These are phyloP conservation scores for Protobothrops mucrosquamatus DNA, from an alignment of 2,113 vertebrate species.

Conservation along the genomic window DNA sequence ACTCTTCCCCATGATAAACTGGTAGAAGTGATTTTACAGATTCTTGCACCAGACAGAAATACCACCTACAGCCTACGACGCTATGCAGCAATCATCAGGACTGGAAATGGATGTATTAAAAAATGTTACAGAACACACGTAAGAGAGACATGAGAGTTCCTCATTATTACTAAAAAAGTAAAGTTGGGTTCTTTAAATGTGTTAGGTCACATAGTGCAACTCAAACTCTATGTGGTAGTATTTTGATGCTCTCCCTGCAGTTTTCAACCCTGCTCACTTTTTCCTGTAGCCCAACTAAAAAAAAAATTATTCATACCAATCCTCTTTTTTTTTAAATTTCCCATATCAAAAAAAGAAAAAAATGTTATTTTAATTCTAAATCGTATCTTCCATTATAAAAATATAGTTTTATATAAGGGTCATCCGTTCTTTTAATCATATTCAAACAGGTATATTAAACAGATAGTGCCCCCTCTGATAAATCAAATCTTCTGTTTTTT, in stretches of 20 bases:
- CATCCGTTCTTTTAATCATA: too few relatives aligned
- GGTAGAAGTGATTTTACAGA: slow-evolving; percentile 74
- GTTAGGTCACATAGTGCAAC: not conserved
- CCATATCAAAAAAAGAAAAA: too few relatives aligned
- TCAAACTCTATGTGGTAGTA: not conserved
- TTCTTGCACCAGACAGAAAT: slow-evolving; percentile 67
- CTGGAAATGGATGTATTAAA: slow-evolving; percentile 67
- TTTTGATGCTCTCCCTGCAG: not conserved
- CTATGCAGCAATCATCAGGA: slow-evolving; percentile 77
- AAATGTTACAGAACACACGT: slow-evolving; percentile 78
- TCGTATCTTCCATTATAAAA: too few relatives aligned
- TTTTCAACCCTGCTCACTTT: not conserved
- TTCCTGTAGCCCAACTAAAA: not conserved
- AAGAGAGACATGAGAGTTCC: slow-evolving; percentile 2
- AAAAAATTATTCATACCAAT: too few relatives aligned
- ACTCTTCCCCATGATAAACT: slow-evolving; percentile 86
- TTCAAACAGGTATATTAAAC: too few relatives aligned
- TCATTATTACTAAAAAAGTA: not conserved
- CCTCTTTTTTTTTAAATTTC: too few relatives aligned
- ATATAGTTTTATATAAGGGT: too few relatives aligned
- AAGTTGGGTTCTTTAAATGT: not conserved
- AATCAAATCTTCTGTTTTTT: too few relatives aligned
- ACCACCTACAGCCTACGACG: slow-evolving; percentile 75
- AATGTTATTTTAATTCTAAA: too few relatives aligned
- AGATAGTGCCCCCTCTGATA: too few relatives aligned